These are phyloP conservation scores for Coelogynopora nodosa DNA, from an alignment of 2,888 invertebrate species.

Conservation along the genomic window DNA sequence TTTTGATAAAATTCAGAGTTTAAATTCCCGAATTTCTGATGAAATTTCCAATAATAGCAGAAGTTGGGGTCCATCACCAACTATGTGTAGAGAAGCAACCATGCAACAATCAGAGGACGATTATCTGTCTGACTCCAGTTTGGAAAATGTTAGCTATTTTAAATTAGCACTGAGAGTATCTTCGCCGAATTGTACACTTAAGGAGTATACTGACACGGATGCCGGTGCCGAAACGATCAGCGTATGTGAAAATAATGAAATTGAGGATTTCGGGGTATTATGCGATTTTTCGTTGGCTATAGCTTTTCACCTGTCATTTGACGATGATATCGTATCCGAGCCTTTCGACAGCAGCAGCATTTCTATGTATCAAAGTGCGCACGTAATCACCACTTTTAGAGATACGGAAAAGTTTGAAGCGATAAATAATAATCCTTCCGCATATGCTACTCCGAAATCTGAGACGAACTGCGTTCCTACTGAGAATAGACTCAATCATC, in stretches of 20 bases:
- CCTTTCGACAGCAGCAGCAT: neutral
- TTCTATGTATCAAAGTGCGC: neutral
- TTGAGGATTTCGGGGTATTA: neutral
- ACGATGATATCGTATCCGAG: neutral
- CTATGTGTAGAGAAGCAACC: neutral
- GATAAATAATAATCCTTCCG: too few relatives aligned
- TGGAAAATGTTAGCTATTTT: neutral
- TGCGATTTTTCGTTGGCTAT: constrained; percentile 25
- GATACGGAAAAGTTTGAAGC: too few relatives aligned
- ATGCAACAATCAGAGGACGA: neutral
- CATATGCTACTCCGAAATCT: neutral
- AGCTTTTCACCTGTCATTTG: neutral
- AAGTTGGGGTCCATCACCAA: neutral
- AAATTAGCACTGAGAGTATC: neutral
- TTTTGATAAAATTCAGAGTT: neutral
- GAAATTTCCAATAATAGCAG: neutral
- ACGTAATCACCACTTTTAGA: neutral
- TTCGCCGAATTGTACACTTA: neutral
- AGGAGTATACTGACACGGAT: neutral
- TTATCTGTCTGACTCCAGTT: neutral
- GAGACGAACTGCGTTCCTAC: too few relatives aligned
- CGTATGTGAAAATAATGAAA: neutral
- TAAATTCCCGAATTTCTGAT: constrained; percentile 18
- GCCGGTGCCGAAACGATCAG: neutral
- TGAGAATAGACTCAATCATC: too few relatives aligned